Percentiles rank a stretch among this genome's conserved stretches.
phyloP scores from a whole-genome alignment of 2,888 invertebrate species.

The Melinopterus prodromus region DNA sequence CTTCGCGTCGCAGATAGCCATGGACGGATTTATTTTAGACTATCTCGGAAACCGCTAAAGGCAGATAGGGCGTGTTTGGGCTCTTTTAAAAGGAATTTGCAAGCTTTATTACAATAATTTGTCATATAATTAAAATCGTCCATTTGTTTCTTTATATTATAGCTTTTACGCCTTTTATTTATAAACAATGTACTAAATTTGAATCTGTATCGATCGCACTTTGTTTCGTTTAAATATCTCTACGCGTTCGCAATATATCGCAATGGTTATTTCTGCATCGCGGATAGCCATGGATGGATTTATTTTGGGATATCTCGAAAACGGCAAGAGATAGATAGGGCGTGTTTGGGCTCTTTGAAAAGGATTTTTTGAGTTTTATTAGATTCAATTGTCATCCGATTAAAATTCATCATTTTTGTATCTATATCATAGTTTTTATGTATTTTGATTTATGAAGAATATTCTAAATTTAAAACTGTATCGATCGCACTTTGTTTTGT shows the following conservation, averaged over 20 bases:
- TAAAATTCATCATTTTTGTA: background rate
- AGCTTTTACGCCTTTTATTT: background rate
- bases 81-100: background rate
- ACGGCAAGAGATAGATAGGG: background rate
- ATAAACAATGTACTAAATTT: background rate
- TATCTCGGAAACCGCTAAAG: background rate
- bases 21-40: background rate
- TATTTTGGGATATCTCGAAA: background rate
- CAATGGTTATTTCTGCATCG: background rate
- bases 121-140: background rate
- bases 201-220: background rate
- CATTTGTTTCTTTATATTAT: background rate
- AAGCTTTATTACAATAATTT: background rate
- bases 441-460: background rate
- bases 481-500: background rate
- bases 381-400: background rate
- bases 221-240: background rate
- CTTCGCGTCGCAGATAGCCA: slow-evolving; percentile 8
- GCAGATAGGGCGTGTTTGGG: background rate
- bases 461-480: background rate
- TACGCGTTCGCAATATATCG: background rate
- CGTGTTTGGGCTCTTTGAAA: background rate
- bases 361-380: background rate
- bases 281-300: background rate
- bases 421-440: background rate